These are phyloP conservation scores for Calyptommatus sinebrachiatus DNA, from an alignment of 2,113 vertebrate species.

Conservation along the genomic window DNA sequence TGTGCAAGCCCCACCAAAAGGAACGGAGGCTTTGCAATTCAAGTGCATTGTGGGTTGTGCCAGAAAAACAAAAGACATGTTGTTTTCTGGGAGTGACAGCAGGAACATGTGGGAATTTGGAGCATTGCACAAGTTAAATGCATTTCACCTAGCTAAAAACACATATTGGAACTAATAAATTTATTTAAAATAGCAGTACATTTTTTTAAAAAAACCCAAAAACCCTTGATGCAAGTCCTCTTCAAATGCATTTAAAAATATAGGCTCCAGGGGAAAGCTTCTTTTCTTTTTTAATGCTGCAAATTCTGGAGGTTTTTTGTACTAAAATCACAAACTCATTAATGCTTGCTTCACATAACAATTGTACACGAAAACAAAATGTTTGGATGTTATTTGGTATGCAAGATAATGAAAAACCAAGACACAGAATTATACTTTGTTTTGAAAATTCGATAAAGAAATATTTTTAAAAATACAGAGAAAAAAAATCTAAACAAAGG, in stretches of 20 bases:
- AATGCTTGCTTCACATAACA: slow-evolving; percentile 47
- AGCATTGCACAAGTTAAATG: slow-evolving; percentile 59
- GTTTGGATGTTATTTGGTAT: slow-evolving; percentile 71
- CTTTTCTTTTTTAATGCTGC: slow-evolving; percentile 24
- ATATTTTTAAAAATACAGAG: slow-evolving; percentile 10
- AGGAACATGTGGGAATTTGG: slow-evolving; percentile 40
- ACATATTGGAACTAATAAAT: slow-evolving; percentile 49
- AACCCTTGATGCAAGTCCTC: slow-evolving; percentile 23
- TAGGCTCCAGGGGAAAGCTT: background rate
- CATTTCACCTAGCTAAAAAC: slow-evolving; percentile 41
- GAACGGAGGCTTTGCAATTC: background rate
- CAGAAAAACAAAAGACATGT: slow-evolving; percentile 48
- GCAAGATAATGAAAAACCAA: slow-evolving; percentile 55
- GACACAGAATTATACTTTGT: background rate
- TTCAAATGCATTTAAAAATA: slow-evolving; percentile 23
- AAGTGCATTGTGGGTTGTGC: background rate
- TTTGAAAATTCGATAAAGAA: too few species aligned
- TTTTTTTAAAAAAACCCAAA: accelerated
- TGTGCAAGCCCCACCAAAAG: background rate
- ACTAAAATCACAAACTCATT: background rate
- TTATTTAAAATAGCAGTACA: slow-evolving; percentile 25
- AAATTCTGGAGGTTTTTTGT: slow-evolving; percentile 36
- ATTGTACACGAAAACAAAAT: slow-evolving; percentile 67
- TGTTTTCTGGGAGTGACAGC: slow-evolving; percentile 58
- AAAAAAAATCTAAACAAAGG: slow-evolving; percentile 21